Evolutionary conservation across 2,113 vertebrate species (phyloP).

Genomic region (Tachysurus vachellii): DNA sequence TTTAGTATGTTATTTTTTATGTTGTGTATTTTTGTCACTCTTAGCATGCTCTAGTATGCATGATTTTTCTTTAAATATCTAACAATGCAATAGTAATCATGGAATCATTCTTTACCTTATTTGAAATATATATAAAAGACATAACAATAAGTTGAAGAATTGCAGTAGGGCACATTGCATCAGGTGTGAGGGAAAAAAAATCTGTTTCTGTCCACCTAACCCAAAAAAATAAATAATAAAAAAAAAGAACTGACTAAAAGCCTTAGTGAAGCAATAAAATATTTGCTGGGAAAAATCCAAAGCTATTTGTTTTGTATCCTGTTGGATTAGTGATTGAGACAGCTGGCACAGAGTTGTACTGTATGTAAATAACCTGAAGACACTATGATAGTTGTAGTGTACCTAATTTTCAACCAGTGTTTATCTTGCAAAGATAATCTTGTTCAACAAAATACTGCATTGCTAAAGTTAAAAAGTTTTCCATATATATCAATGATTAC

Average conservation of each 20-base stretch:
- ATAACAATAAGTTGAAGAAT: no score
- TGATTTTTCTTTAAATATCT: background rate
- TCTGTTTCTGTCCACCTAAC: no score
- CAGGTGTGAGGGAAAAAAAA: no score
- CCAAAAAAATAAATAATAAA: no score
- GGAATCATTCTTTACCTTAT: background rate
- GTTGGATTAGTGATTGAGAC: background rate
- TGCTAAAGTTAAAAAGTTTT: no score
- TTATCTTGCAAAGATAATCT: background rate
- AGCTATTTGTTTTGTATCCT: background rate
- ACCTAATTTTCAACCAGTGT: background rate
- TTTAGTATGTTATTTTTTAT: background rate
- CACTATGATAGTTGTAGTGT: background rate
- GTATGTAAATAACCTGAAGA: background rate
- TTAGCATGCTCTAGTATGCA: background rate
- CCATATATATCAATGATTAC: no score
- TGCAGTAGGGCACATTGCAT: no score
- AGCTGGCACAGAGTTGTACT: background rate
- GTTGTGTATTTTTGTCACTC: background rate
- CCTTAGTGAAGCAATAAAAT: background rate
- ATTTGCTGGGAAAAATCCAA: background rate
- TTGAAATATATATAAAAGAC: no score
- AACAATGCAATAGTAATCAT: background rate
- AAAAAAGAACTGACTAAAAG: no score
- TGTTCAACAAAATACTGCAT: background rate